Evolutionary conservation across 2,888 invertebrate species (phyloP).

Genomic region (Cinara cedri): DNA sequence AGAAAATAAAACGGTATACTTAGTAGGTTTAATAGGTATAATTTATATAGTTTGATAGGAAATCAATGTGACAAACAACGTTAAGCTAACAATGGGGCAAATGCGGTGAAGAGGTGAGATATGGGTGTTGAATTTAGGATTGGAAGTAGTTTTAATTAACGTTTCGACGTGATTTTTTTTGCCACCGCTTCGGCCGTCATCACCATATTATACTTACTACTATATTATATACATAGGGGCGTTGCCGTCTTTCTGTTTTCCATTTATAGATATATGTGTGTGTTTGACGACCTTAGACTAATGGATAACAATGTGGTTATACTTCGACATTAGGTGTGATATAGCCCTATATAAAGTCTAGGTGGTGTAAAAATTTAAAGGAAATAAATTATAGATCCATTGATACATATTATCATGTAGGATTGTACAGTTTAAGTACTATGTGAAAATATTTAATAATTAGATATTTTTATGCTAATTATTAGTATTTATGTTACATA

Average conservation of each 20-base stretch:
- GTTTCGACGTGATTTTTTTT: conserved; percentile 38
- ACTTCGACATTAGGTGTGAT: no score
- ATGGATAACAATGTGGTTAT: not conserved
- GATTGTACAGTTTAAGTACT: no score
- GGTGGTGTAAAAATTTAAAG: no score
- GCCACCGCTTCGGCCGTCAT: not conserved
- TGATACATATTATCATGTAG: no score
- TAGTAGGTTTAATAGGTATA: no score
- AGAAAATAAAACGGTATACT: conserved; percentile 32
- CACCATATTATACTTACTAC: not conserved
- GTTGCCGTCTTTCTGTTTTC: not conserved
- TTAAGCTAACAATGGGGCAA: not conserved
- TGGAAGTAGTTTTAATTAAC: conserved; percentile 40
- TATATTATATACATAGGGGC: not conserved
- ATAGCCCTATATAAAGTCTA: no score
- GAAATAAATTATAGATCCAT: no score
- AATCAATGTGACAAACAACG: conserved; percentile 42
- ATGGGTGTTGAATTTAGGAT: conserved; percentile 14
- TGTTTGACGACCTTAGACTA: not conserved
- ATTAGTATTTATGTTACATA: no score
- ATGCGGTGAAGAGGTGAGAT: not conserved
- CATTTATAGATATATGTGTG: not conserved
- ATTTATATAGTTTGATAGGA: conserved; percentile 20
- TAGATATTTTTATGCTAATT: no score
- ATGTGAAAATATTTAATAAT: no score